Conservation (phyloP, 2,888 invertebrate species). For the Chalcis sispes region DNA sequence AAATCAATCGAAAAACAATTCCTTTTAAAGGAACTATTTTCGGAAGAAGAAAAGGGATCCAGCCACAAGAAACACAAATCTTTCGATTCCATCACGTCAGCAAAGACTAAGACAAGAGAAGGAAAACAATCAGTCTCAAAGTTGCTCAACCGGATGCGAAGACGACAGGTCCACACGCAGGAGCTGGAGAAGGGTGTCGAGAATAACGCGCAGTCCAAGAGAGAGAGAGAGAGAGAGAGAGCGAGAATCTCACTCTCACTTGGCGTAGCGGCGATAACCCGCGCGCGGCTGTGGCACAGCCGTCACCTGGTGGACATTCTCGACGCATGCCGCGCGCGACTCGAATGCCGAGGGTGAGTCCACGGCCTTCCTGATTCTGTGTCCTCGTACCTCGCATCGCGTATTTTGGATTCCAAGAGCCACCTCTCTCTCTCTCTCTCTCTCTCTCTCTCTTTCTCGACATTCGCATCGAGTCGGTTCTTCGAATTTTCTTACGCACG, state of each 20-base stretch:
- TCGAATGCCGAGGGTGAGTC: conserved; percentile 65
- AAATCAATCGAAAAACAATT: no score
- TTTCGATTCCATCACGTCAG: conserved; percentile 42
- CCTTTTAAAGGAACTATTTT: no score
- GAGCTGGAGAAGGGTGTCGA: conserved; percentile 43
- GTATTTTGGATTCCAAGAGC: conserved; percentile 70
- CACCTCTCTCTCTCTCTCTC: conserved; percentile 22
- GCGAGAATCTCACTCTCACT: no score
- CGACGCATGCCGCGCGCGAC: conserved; percentile 71
- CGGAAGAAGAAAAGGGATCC: not conserved
- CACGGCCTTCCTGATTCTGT: conserved; percentile 58
- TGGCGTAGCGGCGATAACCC: no score
- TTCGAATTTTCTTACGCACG: conserved; percentile 10
- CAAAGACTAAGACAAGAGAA: conserved; percentile 42
- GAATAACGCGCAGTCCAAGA: no score
- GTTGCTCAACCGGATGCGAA: no score
- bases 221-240: no score
- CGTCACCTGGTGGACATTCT: conserved; percentile 74
- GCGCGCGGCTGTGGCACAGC: conserved; percentile 64
- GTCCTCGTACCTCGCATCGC: conserved; percentile 60
- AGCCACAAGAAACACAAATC: not conserved
- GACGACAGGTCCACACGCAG: conserved; percentile 57
- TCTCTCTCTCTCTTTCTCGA: not conserved
- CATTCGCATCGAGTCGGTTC: not conserved
- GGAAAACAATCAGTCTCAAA: conserved; percentile 49